phyloP scores from a whole-genome alignment of 2,797 vertebrate genomes.

The Numenius phaeopus region DNA sequence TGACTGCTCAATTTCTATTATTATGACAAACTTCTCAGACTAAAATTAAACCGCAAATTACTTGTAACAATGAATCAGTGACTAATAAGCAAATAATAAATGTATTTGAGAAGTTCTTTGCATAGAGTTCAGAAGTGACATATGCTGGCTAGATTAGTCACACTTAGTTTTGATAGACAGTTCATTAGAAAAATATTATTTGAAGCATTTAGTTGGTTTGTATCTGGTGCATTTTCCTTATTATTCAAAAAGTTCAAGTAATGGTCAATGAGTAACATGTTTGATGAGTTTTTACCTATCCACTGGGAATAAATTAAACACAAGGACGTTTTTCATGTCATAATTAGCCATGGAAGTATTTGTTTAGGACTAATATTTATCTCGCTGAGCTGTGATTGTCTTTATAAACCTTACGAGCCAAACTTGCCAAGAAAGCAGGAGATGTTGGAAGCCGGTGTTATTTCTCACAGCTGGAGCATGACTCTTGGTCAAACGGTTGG shows the following conservation, averaged over 20 bases:
- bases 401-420: neutral
- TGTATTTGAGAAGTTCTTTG: neutral
- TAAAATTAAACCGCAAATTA: conserved; percentile 25
- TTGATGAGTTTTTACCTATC: neutral
- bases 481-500: neutral
- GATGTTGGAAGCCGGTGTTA: neutral
- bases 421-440: neutral
- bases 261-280: neutral
- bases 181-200: neutral
- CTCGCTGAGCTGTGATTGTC: neutral
- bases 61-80: neutral
- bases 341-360: neutral
- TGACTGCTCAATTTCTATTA: neutral
- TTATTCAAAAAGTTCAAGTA: neutral
- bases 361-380: neutral
- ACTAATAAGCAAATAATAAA: neutral
- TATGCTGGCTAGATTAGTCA: neutral
- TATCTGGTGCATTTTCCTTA: neutral
- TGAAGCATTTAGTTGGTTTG: neutral
- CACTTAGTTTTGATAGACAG: neutral
- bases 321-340: neutral
- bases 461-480: neutral
- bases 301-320: neutral
- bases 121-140: neutral
- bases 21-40: neutral